These are phyloP conservation scores for Halictus ligatus DNA, from an alignment of 2,888 invertebrate species.

Conservation along the genomic window DNA sequence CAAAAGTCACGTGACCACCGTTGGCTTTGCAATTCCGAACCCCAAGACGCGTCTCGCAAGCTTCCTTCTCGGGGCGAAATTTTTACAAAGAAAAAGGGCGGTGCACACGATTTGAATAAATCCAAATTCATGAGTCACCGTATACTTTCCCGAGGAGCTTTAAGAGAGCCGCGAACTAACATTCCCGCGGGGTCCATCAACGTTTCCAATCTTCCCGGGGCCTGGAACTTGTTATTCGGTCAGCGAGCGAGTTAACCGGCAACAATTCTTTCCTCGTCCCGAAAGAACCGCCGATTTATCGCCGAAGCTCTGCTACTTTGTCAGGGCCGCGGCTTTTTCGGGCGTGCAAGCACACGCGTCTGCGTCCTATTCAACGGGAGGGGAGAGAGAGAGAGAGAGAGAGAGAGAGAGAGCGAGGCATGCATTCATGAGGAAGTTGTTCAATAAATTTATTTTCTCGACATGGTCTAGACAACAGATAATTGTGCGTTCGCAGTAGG, in stretches of 20 bases:
- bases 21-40: neutral
- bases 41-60: neutral
- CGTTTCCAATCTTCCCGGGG: neutral
- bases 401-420: conserved; percentile 28
- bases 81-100: neutral
- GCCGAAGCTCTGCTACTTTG: conserved; percentile 14
- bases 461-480: too few relatives aligned
- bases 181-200: neutral
- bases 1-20: too few relatives aligned
- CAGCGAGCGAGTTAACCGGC: conserved; percentile 10
- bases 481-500: too few relatives aligned
- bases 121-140: neutral
- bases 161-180: neutral
- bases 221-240: conserved; percentile 5
- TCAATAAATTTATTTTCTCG: too few relatives aligned
- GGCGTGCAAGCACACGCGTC: conserved; percentile 32
- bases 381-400: neutral
- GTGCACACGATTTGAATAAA: conserved; percentile 6
- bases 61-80: neutral
- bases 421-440: too few relatives aligned
- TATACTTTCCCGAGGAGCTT: neutral
- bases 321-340: conserved; percentile 31
- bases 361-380: conserved; percentile 28
- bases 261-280: conserved; percentile 21
- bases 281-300: conserved; percentile 22